Evolutionary conservation across 2,113 vertebrate species (phyloP), one percentile per base, ranked within the genome.

Genomic region (Brachypodius melanocephalos): DNA sequence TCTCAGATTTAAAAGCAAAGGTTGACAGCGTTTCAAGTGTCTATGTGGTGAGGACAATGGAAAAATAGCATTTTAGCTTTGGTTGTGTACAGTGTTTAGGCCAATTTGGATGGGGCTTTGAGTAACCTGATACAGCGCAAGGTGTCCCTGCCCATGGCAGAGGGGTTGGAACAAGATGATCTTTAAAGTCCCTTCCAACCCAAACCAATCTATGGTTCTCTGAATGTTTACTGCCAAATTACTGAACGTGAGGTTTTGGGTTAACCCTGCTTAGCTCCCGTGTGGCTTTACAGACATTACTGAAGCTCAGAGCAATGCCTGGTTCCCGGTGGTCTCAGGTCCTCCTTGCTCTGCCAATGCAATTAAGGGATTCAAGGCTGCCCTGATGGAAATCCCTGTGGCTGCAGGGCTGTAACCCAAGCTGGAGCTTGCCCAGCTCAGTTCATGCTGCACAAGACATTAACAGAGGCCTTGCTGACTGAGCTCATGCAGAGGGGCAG

Each of bases 391-490:
- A 91, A 67, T 57, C 61, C 24, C 45, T 43, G 40, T 0, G 8
- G 38, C 73, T 61, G 48, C 0, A 0, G 66, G 42, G 42, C 29
- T 0, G 0, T 65, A 72, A 26, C 42, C 21, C 49, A 43, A 65
- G 54, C 7, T 48, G 32, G 36, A 48, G 25, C 43, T 85, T 68
- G 51, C 63, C 59, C 71, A 43, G 54, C 54, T 88, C 34, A 4
- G n/a, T 73, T 82, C 66, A 12, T 58, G 63, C 62, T 61, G 38
- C 8, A 1, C 48, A 68, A 14, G 68, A 36, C 28, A 10, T n/a
- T 19, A 81, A 31, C 51, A 45, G 72, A 82, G 28, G 24, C 26
- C 65, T 65, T 2, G 28, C 62, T 63, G 67, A 24, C 49, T 28
- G 22, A 6, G 24, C 58, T 82, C 0, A 0, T 38, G 52, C 5